Evolutionary conservation across 2,797 vertebrate species (phyloP), one percentile per base, ranked within the genome.

Genomic region (Eospalax fontanierii): DNA sequence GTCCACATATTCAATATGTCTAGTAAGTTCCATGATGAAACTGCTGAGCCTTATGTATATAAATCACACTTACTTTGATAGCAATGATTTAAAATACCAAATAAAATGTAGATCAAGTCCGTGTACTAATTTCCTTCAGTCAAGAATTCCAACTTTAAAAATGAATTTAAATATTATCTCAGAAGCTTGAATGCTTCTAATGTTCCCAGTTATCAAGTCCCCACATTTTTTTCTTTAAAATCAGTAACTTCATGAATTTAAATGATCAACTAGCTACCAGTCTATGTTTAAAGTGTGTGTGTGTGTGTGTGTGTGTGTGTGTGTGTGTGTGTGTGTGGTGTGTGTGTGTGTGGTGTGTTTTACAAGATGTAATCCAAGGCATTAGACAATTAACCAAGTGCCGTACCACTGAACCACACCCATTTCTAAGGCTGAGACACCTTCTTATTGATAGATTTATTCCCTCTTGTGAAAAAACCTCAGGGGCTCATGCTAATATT

Each of bases 141-240:
- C 33, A 14, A 92, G 7, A 1, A 73, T 73, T 95, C 78, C 22
- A 88, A 30, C 28, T 84, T 65, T n/a, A 6, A 57, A 94, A 85
- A 75, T 71, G 4, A 66, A 57, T 70, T 76, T 90, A 89, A 63
- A 79, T 85, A 1, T 1, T 22, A 87, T 89, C 15, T n/a, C 26
- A 46, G 4, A 46, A 3, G 65, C 1, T 87, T 50, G 26, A 70
- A 38, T 59, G 1, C 2, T 43, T 5, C 2, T 10, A 50, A n/a
- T 71, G 1, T 1, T n/a, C 38, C 1, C 10, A 26, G 38, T 75
- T 66, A 85, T 71, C 30, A 12, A 74, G 1, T 90, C 26, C 10
- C 6, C 90, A 59, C 26, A 46, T 76, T 26, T 46, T n/a, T 85
- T 82, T 40, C 24, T 90, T 90, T 73, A 63, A 93, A 70, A 71